Conservation (phyloP, 2,113 vertebrate species). For the Chaetodon trifascialis region DNA sequence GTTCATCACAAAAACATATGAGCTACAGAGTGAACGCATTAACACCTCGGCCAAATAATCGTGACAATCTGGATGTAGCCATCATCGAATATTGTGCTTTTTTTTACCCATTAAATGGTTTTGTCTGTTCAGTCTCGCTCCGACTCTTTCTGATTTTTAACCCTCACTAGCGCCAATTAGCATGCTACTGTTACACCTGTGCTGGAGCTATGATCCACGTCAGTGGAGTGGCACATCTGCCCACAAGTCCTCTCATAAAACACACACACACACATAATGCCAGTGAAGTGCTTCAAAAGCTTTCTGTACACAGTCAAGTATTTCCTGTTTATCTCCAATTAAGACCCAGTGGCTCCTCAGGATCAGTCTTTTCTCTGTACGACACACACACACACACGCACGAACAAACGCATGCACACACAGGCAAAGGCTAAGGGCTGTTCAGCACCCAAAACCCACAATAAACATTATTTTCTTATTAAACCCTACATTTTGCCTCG, state of each 20-base stretch:
- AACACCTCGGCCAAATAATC: slow-evolving; percentile 21
- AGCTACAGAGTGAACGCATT: slow-evolving; percentile 14
- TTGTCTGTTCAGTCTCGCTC: not conserved
- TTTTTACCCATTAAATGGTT: slow-evolving; percentile 22
- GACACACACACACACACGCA: not conserved
- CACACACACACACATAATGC: slow-evolving; percentile 20
- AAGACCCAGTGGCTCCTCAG: slow-evolving; percentile 20
- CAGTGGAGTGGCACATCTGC: slow-evolving; percentile 15
- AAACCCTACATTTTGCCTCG: not conserved
- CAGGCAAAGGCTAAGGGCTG: not conserved
- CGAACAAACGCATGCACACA: not conserved
- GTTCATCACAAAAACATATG: slow-evolving; percentile 27
- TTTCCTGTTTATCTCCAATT: slow-evolving; percentile 66
- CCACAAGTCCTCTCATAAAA: slow-evolving; percentile 10
- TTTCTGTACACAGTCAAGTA: slow-evolving; percentile 65
- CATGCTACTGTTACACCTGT: not conserved
- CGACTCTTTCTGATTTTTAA: not conserved
- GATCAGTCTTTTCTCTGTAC: slow-evolving; percentile 21
- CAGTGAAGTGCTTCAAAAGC: slow-evolving; percentile 36
- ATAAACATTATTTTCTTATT: not conserved
- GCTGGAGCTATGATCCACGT: slow-evolving; percentile 33
- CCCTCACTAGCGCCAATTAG: slow-evolving; percentile 3
- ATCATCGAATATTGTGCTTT: slow-evolving; percentile 65
- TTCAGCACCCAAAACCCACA: slow-evolving; percentile 7
- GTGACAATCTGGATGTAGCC: slow-evolving; percentile 26